A percentile compares a stretch with the other conserved stretches of the same genome.
phyloP scores from a whole-genome alignment of 92 coral and sea anemone genomes.

The Palythoa caribaeorum region DNA sequence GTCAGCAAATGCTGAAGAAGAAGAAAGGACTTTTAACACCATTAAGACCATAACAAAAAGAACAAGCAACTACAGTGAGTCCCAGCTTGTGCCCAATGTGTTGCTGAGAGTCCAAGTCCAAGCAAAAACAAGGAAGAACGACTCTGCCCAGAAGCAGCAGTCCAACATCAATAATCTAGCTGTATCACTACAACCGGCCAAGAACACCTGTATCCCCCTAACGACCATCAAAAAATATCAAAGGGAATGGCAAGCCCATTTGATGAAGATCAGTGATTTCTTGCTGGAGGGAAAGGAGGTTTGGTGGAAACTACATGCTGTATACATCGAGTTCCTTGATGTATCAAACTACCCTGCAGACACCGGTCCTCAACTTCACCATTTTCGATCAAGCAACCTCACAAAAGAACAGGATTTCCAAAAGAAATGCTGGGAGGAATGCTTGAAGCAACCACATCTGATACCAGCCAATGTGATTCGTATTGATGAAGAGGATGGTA shows the following conservation, averaged over 20 bases:
- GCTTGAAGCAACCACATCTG: conserved; percentile 16
- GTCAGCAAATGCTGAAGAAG: conserved; percentile 64
- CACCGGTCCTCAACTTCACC: conserved; percentile 46
- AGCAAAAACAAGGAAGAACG: conserved; percentile 22
- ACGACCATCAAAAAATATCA: conserved; percentile 24
- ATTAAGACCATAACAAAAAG: conserved; percentile 55
- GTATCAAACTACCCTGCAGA: conserved; percentile 24
- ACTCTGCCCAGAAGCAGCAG: conserved; percentile 55
- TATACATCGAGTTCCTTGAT: conserved; percentile 35
- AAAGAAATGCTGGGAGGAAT: conserved; percentile 4
- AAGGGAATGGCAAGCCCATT: conserved; percentile 68
- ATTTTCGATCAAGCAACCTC: conserved; percentile 40
- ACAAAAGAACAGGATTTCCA: conserved; percentile 2
- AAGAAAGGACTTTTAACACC: conserved; percentile 59
- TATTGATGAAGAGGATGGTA: not conserved
- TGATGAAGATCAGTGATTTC: conserved; percentile 55
- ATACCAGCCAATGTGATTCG: conserved; percentile 2
- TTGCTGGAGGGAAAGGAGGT: conserved; percentile 25
- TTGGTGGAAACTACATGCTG: not conserved
- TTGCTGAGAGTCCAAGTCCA: conserved; percentile 44
- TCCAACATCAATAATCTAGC: conserved; percentile 41
- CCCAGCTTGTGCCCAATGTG: conserved; percentile 58
- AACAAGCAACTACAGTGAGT: conserved; percentile 59
- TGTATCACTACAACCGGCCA: conserved; percentile 28
- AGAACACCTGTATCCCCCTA: conserved; percentile 56